phyloP scores from a whole-genome alignment of 1,140 invertebrate species.

The Helicorthomorpha holstii region DNA sequence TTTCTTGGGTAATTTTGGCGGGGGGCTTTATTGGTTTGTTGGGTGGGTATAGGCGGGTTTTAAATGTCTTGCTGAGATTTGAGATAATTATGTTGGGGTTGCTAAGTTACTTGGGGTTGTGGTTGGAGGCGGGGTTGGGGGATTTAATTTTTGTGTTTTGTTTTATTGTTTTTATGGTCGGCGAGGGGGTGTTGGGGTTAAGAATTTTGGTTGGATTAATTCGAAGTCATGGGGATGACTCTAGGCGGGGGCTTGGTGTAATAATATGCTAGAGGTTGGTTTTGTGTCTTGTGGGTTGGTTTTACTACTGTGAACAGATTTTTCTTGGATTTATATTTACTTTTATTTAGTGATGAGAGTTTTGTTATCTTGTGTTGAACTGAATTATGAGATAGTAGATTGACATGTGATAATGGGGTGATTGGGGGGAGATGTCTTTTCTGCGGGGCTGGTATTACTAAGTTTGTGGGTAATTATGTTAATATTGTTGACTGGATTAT shows the following conservation, averaged over 20 bases:
- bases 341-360: neutral
- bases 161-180: neutral
- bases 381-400: too few species aligned
- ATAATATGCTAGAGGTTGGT: too few species aligned
- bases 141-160: neutral
- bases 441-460: neutral
- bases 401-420: too few species aligned
- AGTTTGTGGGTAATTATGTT: neutral
- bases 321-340: neutral
- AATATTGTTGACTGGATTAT: neutral
- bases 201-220: neutral
- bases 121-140: neutral
- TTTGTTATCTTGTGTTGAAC: neutral
- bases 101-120: neutral
- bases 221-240: too few species aligned
- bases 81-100: neutral
- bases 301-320: too few species aligned
- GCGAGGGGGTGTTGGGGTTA: neutral
- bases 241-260: too few species aligned
- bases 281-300: too few species aligned
- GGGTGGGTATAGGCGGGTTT: neutral
- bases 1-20: neutral
- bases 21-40: neutral
- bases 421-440: neutral
- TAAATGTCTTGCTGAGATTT: neutral